Evolutionary conservation across 1,140 invertebrate species (phyloP), one percentile per base, ranked within the genome.

Genomic region (Zaprionus gabonicus): DNA sequence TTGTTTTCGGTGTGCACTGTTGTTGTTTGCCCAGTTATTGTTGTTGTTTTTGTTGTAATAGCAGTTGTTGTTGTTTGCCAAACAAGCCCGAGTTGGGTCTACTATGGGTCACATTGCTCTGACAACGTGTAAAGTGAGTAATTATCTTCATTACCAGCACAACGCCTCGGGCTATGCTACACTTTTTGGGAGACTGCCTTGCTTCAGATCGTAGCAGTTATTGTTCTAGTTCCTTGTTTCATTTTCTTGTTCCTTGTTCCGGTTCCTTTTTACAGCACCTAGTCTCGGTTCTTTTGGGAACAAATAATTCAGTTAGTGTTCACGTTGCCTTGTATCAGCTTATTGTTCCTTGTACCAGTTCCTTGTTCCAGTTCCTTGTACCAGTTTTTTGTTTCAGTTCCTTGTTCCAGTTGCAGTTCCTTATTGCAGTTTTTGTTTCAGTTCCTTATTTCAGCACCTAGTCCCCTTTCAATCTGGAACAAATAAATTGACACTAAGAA

Each of bases 151-250:
- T 76, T 79, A 82, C 77, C 51, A 58, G 36, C 58, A 12, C 41
- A 53, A 81, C 82, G 83, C 82, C 82, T 82, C 23, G 74, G 72
- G 72, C 69, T 86, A 88, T 87, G 82, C 82, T 80, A 67, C 76
- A 72, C 64, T 83, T 86, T 77, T 80, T 56, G 76, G 76, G 17
- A 1, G 46, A 9, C 20, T 10, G 9, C 0, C 5, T 7, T 13
- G 2, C 9, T 34, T 10, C 31, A 34, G 9, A 10, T 34, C 31
- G 31, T 31, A 31, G 28, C 7, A 28, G 28, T 13, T 41, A 4
- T n/a, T 13, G 38, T 4, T 4, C 13, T n/a, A 15, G 5, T n/a
- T 41, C 4, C 38, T n/a, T 41, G 12, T 41, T 15, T 13, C 5
- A 12, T 20, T 20, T 12, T 1, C 20, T 6, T 3, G 46, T 20